Evolutionary conservation across 1,140 invertebrate species (phyloP), one percentile per base, ranked within the genome.

Genomic region (Diachasmimorpha longicaudata): DNA sequence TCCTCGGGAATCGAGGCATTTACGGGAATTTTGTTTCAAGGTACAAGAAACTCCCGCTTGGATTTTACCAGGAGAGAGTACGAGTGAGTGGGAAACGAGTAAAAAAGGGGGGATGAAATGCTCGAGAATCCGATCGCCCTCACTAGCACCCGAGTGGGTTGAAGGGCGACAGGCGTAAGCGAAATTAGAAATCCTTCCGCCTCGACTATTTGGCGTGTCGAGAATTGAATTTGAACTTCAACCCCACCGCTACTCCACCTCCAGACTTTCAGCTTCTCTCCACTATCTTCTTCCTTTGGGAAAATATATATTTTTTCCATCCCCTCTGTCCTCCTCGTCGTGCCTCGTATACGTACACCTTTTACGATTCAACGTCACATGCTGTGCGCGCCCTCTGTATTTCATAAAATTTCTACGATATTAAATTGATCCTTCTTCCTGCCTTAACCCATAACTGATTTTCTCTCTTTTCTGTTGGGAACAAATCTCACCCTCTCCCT

Each of bases 161-260:
- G 46, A 55, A 55, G 48, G 46, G 48, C 46, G 70, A 72, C 70
- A 72, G 70, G 70, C 44, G 70, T 55, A 72, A 72, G 70, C 70
- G 70, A 72, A 72, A 72, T 72, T 72, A 72, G 44, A 72, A 72
- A 72, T 72, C 70, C 70, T 72, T 72, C 70, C 48, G 23, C 70
- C 46, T 16, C 44, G 70, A 19, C 70, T 55, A 72, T 72, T 72
- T 72, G 70, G 44, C 70, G 23, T 72, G 44, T 72, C 44, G 48
- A 72, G 46, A 72, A 72, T 72, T 72, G 70, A 72, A 72, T 72
- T 72, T 72, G 48, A 72, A 72, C 25, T 55, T 72, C 48, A 44
- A 46, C 23, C 69, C 42, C 42, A 3, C 42, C 42, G 10, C 44
- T 52, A 9, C 48, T 55, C 48, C 58, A 31, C 23, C 58, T 63